Evolutionary conservation across 2,113 vertebrate species (phyloP).

Genomic region (Marmota monax): DNA sequence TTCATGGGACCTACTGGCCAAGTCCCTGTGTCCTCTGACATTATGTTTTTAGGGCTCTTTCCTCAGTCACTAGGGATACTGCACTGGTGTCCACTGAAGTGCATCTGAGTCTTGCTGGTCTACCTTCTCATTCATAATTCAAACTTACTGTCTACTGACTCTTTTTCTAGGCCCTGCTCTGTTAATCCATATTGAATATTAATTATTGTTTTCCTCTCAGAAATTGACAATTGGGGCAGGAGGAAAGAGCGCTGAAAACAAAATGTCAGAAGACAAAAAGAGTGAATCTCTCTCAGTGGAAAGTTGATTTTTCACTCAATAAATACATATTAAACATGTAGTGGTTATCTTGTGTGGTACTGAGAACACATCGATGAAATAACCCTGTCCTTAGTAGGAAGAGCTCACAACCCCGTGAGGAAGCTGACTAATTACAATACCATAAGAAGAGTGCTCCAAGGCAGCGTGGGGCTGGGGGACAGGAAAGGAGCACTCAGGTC

Average conservation of each 20-base stretch:
- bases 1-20: background rate
- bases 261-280: background rate
- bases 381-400: background rate
- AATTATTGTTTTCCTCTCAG: constrained; percentile 22
- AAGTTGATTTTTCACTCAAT: constrained; percentile 21
- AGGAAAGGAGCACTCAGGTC: background rate
- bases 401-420: background rate
- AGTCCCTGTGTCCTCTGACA: background rate
- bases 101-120: background rate
- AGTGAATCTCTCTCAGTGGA: constrained; percentile 37
- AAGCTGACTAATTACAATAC: background rate
- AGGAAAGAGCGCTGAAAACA: background rate
- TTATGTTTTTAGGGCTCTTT: background rate
- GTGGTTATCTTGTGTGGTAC: background rate
- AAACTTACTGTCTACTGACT: background rate
- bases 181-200: background rate
- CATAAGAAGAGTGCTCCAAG: background rate
- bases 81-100: background rate
- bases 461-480: background rate
- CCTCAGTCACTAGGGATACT: background rate
- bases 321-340: constrained; percentile 24
- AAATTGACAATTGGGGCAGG: background rate
- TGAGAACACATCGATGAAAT: background rate
- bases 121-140: background rate
- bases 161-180: background rate